Base-by-base conservation (phyloP, 2,113 vertebrate genomes). In the Crypturellus undulatus region DNA sequence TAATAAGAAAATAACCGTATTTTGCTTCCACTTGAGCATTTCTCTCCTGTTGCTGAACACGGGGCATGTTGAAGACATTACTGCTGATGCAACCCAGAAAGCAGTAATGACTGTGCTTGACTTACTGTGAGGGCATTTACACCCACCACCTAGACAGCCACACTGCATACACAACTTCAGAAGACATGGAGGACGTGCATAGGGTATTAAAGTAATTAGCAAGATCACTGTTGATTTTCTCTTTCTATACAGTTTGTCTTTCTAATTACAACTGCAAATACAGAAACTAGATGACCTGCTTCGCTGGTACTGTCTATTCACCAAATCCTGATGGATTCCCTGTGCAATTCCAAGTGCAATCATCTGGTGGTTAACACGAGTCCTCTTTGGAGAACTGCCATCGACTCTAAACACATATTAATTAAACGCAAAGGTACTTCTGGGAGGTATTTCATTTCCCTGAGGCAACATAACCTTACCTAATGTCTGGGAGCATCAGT, bases 171-270 rank as follows among this genome's bases (percentile, higher is more conserved):
- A 49, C 19, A 49, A 49, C 51, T 76, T 87, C 64, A 84, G 59
- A 90, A 75, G 90, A 34, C 45, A 49, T 28, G 79, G 69, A 25
- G 70, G 28, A 69, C 3, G 0, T 32, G 51, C 60, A 36, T 14
- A 90, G 76, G 47, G 8, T 43, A 71, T 79, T 85, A 52, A 96
- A 77, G n/a, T 70, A 60, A 97, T 93, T 83, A 70, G 75, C 59
- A 49, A 90, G 69, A 83, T 52, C 54, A 32, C 2, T 92, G 73
- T 92, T 90, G 90, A 87, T 79, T 95, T 87, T 90, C 45, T 91
- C 32, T 85, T 91, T 68, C 77, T 59, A 54, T 81, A 89, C 14
- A 62, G 43, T 87, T 92, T 95, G 90, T 79, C 90, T 87, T 96
- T 87, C 90, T 89, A 89, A 94, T 93, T 86, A 89, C 60, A 58